A percentile compares a stretch with the other conserved stretches of the same genome.
Evolutionary conservation across 37 sponge, comb jelly and placozoan genomes (phyloP).

Genomic region (Halisarca cf. caerulea): DNA sequence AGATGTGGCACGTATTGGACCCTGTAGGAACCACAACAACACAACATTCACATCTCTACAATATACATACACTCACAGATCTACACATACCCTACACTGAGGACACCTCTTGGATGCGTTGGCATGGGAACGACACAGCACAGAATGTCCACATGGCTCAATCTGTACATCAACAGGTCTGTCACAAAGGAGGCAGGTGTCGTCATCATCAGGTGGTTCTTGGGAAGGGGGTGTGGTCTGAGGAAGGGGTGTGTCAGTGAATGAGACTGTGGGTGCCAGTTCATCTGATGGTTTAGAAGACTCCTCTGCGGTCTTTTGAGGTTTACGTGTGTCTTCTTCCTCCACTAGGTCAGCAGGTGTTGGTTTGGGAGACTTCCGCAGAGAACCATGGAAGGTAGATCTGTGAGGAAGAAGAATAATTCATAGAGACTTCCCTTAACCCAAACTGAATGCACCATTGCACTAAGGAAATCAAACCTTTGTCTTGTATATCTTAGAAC

Average conservation of each 20-base stretch:
- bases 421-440: no score
- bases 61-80: background rate
- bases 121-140: conserved; percentile 68
- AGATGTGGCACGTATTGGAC: no score
- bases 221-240: conserved; percentile 45
- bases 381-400: conserved; percentile 29
- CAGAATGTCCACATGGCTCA: conserved; percentile 78
- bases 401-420: background rate
- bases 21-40: conserved; percentile 17
- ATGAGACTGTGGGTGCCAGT: background rate
- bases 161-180: conserved; percentile 57
- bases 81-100: conserved; percentile 57
- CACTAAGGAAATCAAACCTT: no score
- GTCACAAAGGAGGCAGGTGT: conserved; percentile 69
- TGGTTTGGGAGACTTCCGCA: conserved; percentile 19
- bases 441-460: no score
- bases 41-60: background rate
- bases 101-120: conserved; percentile 81
- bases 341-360: conserved; percentile 2
- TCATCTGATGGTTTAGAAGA: background rate
- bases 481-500: no score
- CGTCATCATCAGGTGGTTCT: conserved; percentile 37
- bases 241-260: conserved; percentile 49
- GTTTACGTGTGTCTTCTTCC: background rate
- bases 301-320: background rate